phyloP scores from a whole-genome alignment of 2,113 vertebrate species.

The Calonectris borealis region DNA sequence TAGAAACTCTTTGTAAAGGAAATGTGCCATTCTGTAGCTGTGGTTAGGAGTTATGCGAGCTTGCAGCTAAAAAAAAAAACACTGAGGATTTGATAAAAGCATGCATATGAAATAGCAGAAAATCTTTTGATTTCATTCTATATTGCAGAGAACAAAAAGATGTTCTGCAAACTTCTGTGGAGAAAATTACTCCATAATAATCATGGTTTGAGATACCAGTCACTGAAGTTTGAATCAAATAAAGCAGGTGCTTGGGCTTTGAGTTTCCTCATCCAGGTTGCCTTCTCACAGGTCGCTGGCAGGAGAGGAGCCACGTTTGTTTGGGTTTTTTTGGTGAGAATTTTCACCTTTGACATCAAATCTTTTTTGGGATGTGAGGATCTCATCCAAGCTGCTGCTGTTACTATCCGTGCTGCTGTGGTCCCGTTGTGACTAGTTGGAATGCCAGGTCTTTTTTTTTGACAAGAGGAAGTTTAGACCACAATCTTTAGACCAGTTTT shows the following conservation, averaged over 20 bases:
- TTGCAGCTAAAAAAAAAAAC: not conserved
- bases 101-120: not conserved
- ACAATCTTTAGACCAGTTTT: not conserved
- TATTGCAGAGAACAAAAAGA: not conserved
- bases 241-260: not conserved
- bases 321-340: not conserved
- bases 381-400: not conserved
- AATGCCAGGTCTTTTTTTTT: not conserved
- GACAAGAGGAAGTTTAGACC: not conserved
- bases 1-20: not conserved
- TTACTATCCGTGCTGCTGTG: not conserved
- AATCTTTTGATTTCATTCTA: not conserved
- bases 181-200: not conserved
- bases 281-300: not conserved
- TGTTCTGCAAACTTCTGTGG: not conserved
- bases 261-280: not conserved
- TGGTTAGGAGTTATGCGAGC: not conserved
- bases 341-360: not conserved
- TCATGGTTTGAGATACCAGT: not conserved
- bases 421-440: accelerated
- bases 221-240: not conserved
- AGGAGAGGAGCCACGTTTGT: not conserved
- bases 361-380: not conserved
- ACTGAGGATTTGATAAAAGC: not conserved
- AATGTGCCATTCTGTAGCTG: not conserved